Evolutionary conservation across 2,113 vertebrate genomes (phyloP).

Genomic region (Genyomyrus donnyi): DNA sequence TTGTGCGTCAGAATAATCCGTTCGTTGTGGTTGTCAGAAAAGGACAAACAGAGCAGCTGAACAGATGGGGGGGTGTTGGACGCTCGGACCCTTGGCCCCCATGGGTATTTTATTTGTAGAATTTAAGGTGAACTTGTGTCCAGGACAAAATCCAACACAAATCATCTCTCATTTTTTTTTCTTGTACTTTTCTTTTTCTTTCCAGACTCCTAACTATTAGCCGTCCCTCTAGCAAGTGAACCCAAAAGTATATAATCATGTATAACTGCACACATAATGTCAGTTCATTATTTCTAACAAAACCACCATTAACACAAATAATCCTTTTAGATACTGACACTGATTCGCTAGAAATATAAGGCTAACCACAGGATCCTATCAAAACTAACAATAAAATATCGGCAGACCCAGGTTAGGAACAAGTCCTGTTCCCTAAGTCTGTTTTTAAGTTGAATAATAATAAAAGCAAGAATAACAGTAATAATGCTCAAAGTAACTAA

Average conservation of each 20-base stretch:
- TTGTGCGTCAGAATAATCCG: background rate
- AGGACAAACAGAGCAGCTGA: background rate
- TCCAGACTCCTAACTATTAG: background rate
- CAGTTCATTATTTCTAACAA: background rate
- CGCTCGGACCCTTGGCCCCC: background rate
- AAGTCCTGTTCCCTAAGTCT: background rate
- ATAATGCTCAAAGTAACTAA: background rate
- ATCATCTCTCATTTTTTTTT: background rate
- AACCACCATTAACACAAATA: background rate
- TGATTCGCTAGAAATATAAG: background rate
- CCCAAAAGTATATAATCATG: background rate
- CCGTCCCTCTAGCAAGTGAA: background rate
- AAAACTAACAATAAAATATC: background rate
- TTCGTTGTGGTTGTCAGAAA: background rate
- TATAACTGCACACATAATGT: background rate
- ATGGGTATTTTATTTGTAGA: background rate
- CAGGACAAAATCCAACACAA: background rate
- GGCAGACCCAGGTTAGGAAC: background rate
- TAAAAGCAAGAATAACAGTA: background rate
- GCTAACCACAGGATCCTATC: background rate
- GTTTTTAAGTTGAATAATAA: background rate
- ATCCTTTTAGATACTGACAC: background rate
- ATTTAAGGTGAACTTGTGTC: constrained; percentile 1
- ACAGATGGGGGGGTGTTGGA: background rate
- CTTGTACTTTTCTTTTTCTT: background rate